A percentile compares a stretch with the other conserved stretches of the same genome.
These are phyloP conservation scores for Muscicapa striata DNA, from an alignment of 2,797 vertebrate species.

Conservation along the genomic window DNA sequence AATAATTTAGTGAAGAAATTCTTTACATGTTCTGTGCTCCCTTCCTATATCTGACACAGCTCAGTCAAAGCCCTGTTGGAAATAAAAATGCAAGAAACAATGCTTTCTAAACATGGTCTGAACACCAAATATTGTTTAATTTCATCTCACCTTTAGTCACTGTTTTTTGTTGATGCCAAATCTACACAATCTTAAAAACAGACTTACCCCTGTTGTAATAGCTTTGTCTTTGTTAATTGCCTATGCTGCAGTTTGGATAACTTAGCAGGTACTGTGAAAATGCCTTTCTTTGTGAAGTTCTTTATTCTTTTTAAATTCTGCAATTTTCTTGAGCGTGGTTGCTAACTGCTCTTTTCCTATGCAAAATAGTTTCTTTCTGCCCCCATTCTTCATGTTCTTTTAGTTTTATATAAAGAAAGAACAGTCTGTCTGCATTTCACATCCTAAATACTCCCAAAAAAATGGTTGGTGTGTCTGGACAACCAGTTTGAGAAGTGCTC, in stretches of 20 bases:
- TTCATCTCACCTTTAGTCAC: neutral
- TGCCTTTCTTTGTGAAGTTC: neutral
- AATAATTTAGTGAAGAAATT: constrained; percentile 44
- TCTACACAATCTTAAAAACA: neutral
- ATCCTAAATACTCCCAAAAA: neutral
- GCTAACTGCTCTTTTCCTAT: neutral
- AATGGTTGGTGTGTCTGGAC: neutral
- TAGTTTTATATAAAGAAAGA: constrained; percentile 17
- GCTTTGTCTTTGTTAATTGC: neutral
- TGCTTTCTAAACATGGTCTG: neutral
- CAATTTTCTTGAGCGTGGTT: neutral
- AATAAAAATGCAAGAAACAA: neutral
- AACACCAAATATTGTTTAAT: neutral
- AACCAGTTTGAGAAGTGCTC: neutral
- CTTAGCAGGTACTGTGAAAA: neutral
- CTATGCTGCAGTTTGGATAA: neutral
- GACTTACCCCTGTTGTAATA: neutral
- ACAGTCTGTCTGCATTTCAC: neutral
- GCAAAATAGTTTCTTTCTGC: neutral
- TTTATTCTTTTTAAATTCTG: neutral
- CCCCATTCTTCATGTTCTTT: neutral
- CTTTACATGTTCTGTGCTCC: neutral
- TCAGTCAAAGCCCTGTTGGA: neutral
- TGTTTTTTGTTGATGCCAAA: neutral
- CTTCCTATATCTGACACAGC: neutral